Evolutionary conservation across 2,888 invertebrate species (phyloP).

Genomic region (Seira sanloemensis): DNA sequence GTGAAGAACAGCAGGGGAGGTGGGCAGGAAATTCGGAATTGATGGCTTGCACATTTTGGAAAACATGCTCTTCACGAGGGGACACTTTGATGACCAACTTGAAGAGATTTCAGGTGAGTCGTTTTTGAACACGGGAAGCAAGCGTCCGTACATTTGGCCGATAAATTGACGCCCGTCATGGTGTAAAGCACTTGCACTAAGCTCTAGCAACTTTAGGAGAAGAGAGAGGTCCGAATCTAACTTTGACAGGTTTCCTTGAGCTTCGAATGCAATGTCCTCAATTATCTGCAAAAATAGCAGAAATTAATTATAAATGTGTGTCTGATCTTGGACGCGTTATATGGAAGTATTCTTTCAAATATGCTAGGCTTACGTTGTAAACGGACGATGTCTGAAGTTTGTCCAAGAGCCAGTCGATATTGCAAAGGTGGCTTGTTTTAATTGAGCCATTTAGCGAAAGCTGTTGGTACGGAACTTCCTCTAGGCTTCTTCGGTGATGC

Average conservation of each 20-base stretch:
- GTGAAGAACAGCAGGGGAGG: constrained; percentile 63
- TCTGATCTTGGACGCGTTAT: background rate
- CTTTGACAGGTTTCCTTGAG: constrained; percentile 67
- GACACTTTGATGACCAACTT: constrained; percentile 67
- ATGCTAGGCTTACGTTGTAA: constrained; percentile 79
- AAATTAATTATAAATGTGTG: constrained; percentile 12
- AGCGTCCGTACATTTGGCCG: constrained; percentile 80
- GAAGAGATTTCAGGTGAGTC: constrained; percentile 67
- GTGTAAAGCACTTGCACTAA: constrained; percentile 84
- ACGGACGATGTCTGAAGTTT: constrained; percentile 88
- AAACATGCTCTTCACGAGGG: constrained; percentile 71
- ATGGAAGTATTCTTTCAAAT: too few relatives aligned
- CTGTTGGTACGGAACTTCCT: constrained; percentile 88
- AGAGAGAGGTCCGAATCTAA: constrained; percentile 78
- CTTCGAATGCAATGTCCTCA: constrained; percentile 83
- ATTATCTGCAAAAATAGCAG: constrained; percentile 77
- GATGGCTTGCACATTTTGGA: constrained; percentile 69
- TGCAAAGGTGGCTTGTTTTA: constrained; percentile 78
- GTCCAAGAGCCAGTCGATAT: constrained; percentile 86
- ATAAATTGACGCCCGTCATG: constrained; percentile 90
- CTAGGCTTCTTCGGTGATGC: constrained; percentile 87
- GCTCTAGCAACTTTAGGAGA: constrained; percentile 83
- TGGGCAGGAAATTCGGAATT: constrained; percentile 70
- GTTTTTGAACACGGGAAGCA: constrained; percentile 75
- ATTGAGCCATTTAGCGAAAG: constrained; percentile 82